Conservation (phyloP, 2,113 vertebrate genomes). For the Sinocyclocheilus anophthalmus region DNA sequence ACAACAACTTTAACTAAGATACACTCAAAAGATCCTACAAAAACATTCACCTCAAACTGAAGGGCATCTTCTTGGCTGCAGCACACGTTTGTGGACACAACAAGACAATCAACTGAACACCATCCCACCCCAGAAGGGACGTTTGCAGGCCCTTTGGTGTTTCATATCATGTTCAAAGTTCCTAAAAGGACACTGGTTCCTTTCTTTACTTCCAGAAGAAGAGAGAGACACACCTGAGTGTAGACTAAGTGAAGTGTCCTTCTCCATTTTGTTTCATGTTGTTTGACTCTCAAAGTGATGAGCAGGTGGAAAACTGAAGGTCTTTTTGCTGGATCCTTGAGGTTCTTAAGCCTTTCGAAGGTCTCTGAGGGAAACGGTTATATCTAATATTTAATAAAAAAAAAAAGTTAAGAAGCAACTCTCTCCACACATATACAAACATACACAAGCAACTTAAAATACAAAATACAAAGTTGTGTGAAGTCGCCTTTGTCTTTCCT, state of each 20-base stretch:
- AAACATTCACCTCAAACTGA: not conserved
- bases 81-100: slow-evolving; percentile 30
- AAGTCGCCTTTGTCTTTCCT: slow-evolving; percentile 54
- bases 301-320: slow-evolving; percentile 49
- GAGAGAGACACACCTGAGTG: slow-evolving; percentile 37
- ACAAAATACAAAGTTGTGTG: slow-evolving; percentile 58
- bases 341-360: slow-evolving; percentile 42
- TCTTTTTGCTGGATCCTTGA: slow-evolving; percentile 47
- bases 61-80: not conserved
- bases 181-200: slow-evolving; percentile 41
- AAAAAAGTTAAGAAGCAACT: slow-evolving; percentile 54
- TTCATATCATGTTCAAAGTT: slow-evolving; percentile 58
- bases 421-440: slow-evolving; percentile 36
- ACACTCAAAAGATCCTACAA: not conserved
- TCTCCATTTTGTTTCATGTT: slow-evolving; percentile 39
- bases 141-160: slow-evolving; percentile 36
- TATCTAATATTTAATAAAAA: slow-evolving; percentile 67
- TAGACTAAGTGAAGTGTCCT: slow-evolving; percentile 25
- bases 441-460: slow-evolving; percentile 39
- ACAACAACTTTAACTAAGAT: not conserved
- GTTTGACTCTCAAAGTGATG: slow-evolving; percentile 37
- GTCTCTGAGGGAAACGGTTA: slow-evolving; percentile 53
- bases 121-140: slow-evolving; percentile 40
- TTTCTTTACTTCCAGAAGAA: slow-evolving; percentile 54
- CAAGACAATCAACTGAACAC: slow-evolving; percentile 56